Percentiles rank a stretch among this genome's conserved stretches.
These are phyloP conservation scores for Dendrolimus houi DNA, from an alignment of 2,888 invertebrate genomes.

Conservation along the genomic window DNA sequence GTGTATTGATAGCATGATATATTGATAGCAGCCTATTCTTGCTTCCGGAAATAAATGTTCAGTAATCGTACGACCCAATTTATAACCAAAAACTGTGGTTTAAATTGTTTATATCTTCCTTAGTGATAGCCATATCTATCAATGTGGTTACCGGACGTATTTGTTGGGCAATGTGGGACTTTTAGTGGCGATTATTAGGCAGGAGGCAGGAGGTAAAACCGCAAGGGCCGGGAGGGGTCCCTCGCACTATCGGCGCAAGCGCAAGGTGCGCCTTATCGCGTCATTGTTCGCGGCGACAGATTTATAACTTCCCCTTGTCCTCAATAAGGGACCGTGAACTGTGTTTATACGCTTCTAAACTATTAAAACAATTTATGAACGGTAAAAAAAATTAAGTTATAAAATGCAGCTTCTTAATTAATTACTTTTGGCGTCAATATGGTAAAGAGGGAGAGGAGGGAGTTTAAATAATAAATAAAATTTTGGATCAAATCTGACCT, in stretches of 20 bases:
- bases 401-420: no score
- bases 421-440: no score
- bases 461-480: no score
- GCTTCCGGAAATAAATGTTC: no score
- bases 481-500: no score
- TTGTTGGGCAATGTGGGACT: background rate
- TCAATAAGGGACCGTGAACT: slow-evolving; percentile 73
- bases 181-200: slow-evolving; percentile 8
- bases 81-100: slow-evolving; percentile 13
- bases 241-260: slow-evolving; percentile 38
- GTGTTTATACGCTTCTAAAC: slow-evolving; percentile 30
- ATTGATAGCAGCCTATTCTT: no score
- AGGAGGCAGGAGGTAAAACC: background rate
- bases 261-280: slow-evolving; percentile 71
- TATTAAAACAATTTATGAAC: slow-evolving; percentile 28
- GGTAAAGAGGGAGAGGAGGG: no score
- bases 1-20: no score
- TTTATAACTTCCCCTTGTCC: slow-evolving; percentile 76
- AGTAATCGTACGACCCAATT: slow-evolving; percentile 19
- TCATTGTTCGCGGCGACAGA: slow-evolving; percentile 73
- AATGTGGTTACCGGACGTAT: background rate
- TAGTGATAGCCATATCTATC: background rate
- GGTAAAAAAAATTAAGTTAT: slow-evolving; percentile 22
- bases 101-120: background rate
- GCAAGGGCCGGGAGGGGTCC: background rate